A percentile compares a stretch with the other conserved stretches of the same genome.
These are phyloP conservation scores for Muscina levida DNA, from an alignment of 2,888 invertebrate genomes.

Conservation along the genomic window DNA sequence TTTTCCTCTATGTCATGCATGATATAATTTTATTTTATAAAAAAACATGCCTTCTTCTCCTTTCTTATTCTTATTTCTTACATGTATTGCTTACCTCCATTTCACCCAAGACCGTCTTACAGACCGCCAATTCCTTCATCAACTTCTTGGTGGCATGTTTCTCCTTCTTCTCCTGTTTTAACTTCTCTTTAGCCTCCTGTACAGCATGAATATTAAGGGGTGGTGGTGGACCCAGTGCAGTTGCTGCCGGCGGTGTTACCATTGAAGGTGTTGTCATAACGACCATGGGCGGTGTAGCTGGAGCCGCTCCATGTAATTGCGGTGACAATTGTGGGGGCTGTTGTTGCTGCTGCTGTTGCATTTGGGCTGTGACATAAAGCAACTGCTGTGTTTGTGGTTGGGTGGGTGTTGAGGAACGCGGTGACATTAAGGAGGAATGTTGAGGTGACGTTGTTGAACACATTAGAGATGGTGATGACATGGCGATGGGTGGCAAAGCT, in stretches of 20 bases:
- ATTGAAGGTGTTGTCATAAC: slow-evolving; percentile 15
- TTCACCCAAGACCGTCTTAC: slow-evolving; percentile 90
- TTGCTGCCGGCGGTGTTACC: slow-evolving; percentile 53
- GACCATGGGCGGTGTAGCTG: slow-evolving; percentile 53
- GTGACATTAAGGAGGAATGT: slow-evolving; percentile 72
- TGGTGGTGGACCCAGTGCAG: slow-evolving; percentile 71
- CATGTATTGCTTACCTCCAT: slow-evolving; percentile 89
- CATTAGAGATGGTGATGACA: slow-evolving; percentile 54
- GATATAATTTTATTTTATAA: no score
- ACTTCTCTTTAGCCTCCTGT: slow-evolving; percentile 79
- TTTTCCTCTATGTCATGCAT: no score
- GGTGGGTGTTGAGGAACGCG: slow-evolving; percentile 75
- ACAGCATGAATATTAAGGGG: slow-evolving; percentile 75
- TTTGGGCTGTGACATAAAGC: slow-evolving; percentile 36
- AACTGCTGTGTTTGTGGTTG: slow-evolving; percentile 68
- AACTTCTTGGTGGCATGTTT: slow-evolving; percentile 83
- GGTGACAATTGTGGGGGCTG: slow-evolving; percentile 65
- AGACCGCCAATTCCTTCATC: slow-evolving; percentile 88
- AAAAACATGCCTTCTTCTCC: no score
- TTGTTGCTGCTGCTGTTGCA: slow-evolving; percentile 54
- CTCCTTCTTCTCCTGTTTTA: slow-evolving; percentile 80
- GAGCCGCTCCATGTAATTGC: slow-evolving; percentile 57
- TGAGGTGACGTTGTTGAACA: slow-evolving; percentile 64
- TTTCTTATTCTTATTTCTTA: no score
- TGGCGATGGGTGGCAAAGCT: slow-evolving; percentile 45